Base-by-base conservation (phyloP, 2,888 invertebrate species). In the Platycnemis pennipes region DNA sequence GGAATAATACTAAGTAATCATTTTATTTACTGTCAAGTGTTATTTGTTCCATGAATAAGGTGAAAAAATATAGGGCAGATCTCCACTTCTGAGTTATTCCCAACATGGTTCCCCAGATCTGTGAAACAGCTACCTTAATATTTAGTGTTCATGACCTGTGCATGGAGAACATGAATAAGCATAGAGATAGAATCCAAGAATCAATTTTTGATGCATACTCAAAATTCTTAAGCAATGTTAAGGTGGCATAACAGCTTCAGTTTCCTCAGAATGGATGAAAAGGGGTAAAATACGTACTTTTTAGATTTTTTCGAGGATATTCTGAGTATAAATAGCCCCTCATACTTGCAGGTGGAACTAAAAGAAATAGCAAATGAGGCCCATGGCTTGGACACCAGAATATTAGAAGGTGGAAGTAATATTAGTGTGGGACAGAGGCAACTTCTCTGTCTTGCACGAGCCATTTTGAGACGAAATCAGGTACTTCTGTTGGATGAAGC, bases 361-460 rank as follows among this genome's bases (percentile, higher is more conserved):
- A 97, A 97, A 95, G 96, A 96, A 85, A 97, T 97, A 0, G 97
- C 98, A 69, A 96, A 96, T 94, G 98, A 97, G 69, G 96, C 98
- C 95, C 97, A 97, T 45, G 98, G 98, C 0, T 96, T 99, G 69
- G 97, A 97, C 69, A 95, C 96, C 2, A 97, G 97, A 96, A 98
- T 98, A 96, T 97, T 98, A 0, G 98, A 98, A 95, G 97, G 97
- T 37, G 97, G 97, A 0, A 96, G 96, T 0, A 97, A 97, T 96
- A 97, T 98, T 95, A 97, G 97, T 95, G 97, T 97, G 11, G 98
- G 98, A 0, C 97, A 98, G 95, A 96, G 98, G 0, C 98, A 98
- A 95, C 96, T 98, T 56, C 97, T 98, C 22, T 98, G 98, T 95
- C 96, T 98, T 42, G 98, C 98, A 5, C 96, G 98, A 8, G 98